Base-by-base conservation (phyloP, 1,140 invertebrate species). In the Ylistrum balloti region DNA sequence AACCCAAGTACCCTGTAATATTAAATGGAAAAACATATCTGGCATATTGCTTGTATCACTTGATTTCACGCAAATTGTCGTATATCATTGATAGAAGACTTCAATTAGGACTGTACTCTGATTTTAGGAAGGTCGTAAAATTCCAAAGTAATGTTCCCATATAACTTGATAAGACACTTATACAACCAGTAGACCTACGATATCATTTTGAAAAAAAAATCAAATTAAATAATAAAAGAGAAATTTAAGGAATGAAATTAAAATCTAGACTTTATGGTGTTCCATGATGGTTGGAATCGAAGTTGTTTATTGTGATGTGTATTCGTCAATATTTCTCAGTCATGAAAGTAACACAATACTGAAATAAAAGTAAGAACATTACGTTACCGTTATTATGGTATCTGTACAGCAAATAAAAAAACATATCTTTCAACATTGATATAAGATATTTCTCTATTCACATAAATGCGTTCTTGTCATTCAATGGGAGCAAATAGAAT, bases 1-100 rank as follows among this genome's bases (percentile, higher is more conserved):
- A 74, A 28, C n/a, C 56, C 56, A 74, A 74, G 56, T n/a, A 74
- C 56, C 56, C 56, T 74, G 56, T 74, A 74, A 74, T 74, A 74
- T 74, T 74, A 74, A 74, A 74, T 74, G 56, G 56, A 74, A 74
- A 74, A 74, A 74, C 56, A n/a, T 74, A 74, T 74, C 56, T 74
- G 56, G 56, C 56, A 74, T 74, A 74, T 74, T 74, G 56, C 56
- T 74, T 74, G 56, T 28, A 74, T 74, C 56, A 74, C 56, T n/a
- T 74, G 56, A 74, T 74, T 74, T 74, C 56, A 28, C 56, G 56
- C 56, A n/a, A 74, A 74, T 74, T 74, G 56, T 11, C 56, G 56
- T 74, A 28, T 74, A 74, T 74, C 56, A 74, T 74, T 74, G 56
- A 74, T 74, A 74, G 22, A 11, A 3, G n/a, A 74, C 56, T 74